Evolutionary conservation across 2,113 vertebrate species (phyloP), one percentile per base, ranked within the genome.

Genomic region (Setophaga petechia): DNA sequence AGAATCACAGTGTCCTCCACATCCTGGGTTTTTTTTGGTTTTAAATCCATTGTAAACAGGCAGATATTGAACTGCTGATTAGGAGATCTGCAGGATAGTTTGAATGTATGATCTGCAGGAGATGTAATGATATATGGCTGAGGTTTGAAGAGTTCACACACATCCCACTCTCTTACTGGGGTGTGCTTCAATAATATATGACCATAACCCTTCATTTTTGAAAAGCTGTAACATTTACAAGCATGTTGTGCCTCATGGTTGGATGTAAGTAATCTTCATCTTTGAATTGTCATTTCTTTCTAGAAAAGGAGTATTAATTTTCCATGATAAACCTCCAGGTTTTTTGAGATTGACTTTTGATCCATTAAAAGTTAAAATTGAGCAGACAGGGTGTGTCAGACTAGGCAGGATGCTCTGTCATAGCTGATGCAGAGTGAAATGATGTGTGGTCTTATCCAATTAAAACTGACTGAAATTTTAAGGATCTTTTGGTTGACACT

Each of bases 381-480:
- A 39, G 37, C 55, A 94, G 66, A n/a, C 13, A 4, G 46, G 55
- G 33, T 66, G 47, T 35, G 59, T 39, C 58, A 82, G 31, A 39
- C 35, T 25, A 55, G 44, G 46, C 21, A 75, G 72, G n/a, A 92
- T 85, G 58, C 39, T 73, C 39, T 76, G 44, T 80, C 74, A 52
- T 35, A 80, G 47, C 28, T 85, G n/a, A 86, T 81, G 25, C 30
- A 80, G 51, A 88, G 78, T 55, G 30, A 80, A 93, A 90, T 80
- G 47, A 77, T 5, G 0, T 74, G 71, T 84, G 63, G 78, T 91
- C 63, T 95, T 63, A 86, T 11, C 14, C 55, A 69, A 33, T 84
- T 95, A 83, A 95, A 90, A 80, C 21, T 75, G 83, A 81, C 57
- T 90, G 84, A 95, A 89, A 69, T 66, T 25, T 89, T 89, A 91